Percentiles rank a stretch among this genome's conserved stretches.
Evolutionary conservation across 30 jellyfish, hydroid and myxozoan species (phyloP).

Genomic region (Hydra vulgaris): DNA sequence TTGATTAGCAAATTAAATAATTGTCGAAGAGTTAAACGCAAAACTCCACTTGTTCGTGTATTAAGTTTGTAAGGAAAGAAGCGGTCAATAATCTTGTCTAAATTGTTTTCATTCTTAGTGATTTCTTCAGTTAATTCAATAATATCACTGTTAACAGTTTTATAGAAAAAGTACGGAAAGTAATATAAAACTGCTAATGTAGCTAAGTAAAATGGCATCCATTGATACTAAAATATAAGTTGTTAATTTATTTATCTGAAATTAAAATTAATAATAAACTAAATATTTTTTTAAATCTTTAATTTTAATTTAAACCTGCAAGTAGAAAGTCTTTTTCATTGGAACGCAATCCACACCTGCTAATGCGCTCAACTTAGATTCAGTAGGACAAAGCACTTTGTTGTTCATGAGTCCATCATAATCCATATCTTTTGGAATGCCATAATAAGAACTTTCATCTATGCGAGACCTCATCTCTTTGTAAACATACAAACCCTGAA

Average conservation of each 20-base stretch:
- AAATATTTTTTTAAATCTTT: too few relatives aligned
- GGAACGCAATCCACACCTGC: not conserved
- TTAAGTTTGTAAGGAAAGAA: slow-evolving; percentile 9
- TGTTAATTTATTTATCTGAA: not conserved
- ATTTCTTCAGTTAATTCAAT: not conserved
- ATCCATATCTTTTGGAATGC: slow-evolving; percentile 24
- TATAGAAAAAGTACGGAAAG: slow-evolving; percentile 17
- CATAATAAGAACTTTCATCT: slow-evolving; percentile 3
- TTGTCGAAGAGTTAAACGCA: not conserved
- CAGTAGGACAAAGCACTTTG: not conserved
- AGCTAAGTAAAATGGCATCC: slow-evolving; percentile 30
- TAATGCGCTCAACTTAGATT: not conserved
- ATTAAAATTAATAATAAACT: too few relatives aligned
- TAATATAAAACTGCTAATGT: slow-evolving; percentile 19
- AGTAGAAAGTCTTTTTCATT: not conserved
- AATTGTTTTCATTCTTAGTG: not conserved
- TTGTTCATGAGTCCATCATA: not conserved
- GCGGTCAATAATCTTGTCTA: not conserved
- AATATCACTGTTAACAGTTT: slow-evolving; percentile 14
- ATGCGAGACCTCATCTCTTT: slow-evolving; percentile 8
- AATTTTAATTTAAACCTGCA: not conserved
- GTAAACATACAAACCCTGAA: slow-evolving; percentile 12
- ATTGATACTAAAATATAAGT: slow-evolving; percentile 28
- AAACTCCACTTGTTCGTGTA: not conserved
- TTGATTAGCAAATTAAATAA: slow-evolving; percentile 10